Conservation (phyloP, 2,797 vertebrate species). For the Propithecus deckenii region DNA sequence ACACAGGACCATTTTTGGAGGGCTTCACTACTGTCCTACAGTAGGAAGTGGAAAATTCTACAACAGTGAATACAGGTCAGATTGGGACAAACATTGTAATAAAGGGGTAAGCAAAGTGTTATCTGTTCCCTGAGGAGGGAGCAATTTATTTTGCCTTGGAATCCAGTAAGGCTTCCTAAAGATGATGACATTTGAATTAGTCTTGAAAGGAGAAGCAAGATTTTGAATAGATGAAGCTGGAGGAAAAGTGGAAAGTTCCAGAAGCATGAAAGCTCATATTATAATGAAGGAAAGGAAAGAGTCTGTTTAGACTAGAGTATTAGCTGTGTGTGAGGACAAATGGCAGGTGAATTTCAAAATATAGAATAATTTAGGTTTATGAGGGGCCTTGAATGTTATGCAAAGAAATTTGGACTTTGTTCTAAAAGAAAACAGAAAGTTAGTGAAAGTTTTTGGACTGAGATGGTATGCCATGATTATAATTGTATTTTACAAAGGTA, state of each 20-base stretch:
- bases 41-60: neutral
- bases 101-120: neutral
- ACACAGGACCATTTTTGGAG: neutral
- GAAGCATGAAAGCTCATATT: neutral
- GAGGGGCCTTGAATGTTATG: neutral
- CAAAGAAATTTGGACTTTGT: slow-evolving; percentile 14
- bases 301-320: neutral
- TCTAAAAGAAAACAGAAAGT: neutral
- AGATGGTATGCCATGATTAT: neutral
- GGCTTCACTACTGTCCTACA: neutral
- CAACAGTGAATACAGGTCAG: neutral
- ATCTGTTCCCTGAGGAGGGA: neutral
- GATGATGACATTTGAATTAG: neutral
- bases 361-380: neutral
- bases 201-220: neutral
- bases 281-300: neutral
- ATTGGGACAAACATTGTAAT: neutral
- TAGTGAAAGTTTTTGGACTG: neutral
- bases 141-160: neutral
- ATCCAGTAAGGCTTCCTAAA: neutral
- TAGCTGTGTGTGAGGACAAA: neutral
- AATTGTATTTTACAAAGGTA: neutral
- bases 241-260: neutral
- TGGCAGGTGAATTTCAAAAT: neutral
- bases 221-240: neutral